A percentile compares a stretch with the other conserved stretches of the same genome.
These are phyloP conservation scores for Druon quercuslanigerum DNA, from an alignment of 1,140 invertebrate species.

Conservation along the genomic window DNA sequence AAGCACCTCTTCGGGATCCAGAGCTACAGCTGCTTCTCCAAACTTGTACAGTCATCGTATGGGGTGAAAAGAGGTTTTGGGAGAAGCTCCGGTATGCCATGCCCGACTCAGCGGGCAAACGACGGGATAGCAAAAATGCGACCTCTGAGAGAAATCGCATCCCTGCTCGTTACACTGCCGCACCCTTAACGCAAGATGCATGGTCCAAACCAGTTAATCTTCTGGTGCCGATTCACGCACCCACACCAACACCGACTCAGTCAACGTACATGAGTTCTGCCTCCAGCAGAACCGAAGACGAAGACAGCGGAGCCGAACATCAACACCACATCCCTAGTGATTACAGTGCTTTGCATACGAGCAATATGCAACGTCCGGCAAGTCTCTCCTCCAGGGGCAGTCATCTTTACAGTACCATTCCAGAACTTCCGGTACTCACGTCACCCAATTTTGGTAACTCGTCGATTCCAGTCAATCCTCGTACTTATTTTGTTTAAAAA, in stretches of 20 bases:
- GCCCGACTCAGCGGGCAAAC: constrained; percentile 80
- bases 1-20: constrained; percentile 84
- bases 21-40: constrained; percentile 89
- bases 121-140: constrained; percentile 67
- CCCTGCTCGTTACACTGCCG: constrained; percentile 77
- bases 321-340: constrained; percentile 68
- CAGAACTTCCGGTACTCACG: constrained; percentile 71
- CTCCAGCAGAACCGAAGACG: constrained; percentile 78
- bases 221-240: constrained; percentile 71
- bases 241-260: constrained; percentile 79
- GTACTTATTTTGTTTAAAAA: constrained; percentile 73
- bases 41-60: constrained; percentile 89
- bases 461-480: constrained; percentile 66
- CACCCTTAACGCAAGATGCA: constrained; percentile 76
- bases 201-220: constrained; percentile 73
- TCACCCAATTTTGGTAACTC: constrained; percentile 57
- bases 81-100: constrained; percentile 92
- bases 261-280: constrained; percentile 81
- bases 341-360: constrained; percentile 66
- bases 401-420: constrained; percentile 77
- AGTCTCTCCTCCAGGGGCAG: constrained; percentile 72
- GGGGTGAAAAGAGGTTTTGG: constrained; percentile 92
- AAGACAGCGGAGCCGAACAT: constrained; percentile 77
- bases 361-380: constrained; percentile 63
- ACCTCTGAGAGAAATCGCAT: constrained; percentile 64